Percentiles rank a stretch among this genome's conserved stretches.
phyloP scores from a whole-genome alignment of 2,888 invertebrate genomes.

The Steinernema hermaphroditum region DNA sequence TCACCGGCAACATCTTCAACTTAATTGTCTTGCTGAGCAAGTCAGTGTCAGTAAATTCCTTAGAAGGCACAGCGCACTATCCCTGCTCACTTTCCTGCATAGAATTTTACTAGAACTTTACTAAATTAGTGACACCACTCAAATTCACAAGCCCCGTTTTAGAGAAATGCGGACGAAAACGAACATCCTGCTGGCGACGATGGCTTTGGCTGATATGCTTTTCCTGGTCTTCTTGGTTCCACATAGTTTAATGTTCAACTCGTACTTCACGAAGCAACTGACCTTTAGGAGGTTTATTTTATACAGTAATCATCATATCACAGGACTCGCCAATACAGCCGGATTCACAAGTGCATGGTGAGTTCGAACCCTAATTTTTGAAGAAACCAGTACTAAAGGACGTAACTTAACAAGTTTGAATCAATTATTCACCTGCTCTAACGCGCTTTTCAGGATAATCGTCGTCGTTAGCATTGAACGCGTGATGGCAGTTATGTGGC shows the following conservation, averaged over 20 bases:
- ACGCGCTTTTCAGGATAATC: conserved; percentile 41
- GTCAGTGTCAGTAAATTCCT: conserved; percentile 37
- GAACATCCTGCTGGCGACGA: conserved; percentile 44
- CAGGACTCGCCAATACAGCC: conserved; percentile 42
- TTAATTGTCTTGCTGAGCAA: conserved; percentile 44
- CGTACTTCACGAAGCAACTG: conserved; percentile 30
- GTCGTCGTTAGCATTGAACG: conserved; percentile 46
- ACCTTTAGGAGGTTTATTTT: conserved; percentile 36
- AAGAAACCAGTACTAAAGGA: too few relatives aligned
- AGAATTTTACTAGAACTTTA: conserved; percentile 33
- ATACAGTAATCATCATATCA: conserved; percentile 38
- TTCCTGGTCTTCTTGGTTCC: conserved; percentile 48
- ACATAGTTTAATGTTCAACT: conserved; percentile 40
- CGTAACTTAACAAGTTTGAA: too few relatives aligned
- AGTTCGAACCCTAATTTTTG: too few relatives aligned
- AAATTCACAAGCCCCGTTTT: conserved; percentile 25
- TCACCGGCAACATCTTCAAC: conserved; percentile 43
- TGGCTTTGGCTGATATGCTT: conserved; percentile 47
- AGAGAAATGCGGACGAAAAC: conserved; percentile 48
- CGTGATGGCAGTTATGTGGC: conserved; percentile 43
- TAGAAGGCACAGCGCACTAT: not conserved
- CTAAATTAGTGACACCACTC: not conserved
- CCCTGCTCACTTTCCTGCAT: not conserved
- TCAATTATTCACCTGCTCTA: not conserved
- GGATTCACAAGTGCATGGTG: conserved; percentile 51